phyloP scores from a whole-genome alignment of 2,888 invertebrate species.

The Cheilosia impressa region DNA sequence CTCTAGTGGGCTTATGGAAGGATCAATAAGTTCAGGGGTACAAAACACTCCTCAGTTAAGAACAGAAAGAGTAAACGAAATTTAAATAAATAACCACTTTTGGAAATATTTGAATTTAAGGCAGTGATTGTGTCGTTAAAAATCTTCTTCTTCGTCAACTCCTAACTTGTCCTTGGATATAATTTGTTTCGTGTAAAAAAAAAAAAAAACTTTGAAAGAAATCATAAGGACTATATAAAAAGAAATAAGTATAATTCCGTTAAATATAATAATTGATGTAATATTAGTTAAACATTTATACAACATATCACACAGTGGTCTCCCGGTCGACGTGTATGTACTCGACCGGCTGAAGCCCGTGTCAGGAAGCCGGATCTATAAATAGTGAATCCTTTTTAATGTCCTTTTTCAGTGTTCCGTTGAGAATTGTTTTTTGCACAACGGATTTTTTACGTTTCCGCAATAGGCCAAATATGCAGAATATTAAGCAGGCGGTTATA shows the following conservation, averaged over 20 bases:
- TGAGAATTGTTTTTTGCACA: conserved; percentile 84
- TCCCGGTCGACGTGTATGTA: conserved; percentile 96
- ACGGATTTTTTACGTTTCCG: conserved; percentile 85
- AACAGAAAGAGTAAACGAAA: not conserved
- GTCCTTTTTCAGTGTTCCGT: conserved; percentile 87
- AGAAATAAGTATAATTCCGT: conserved; percentile 50
- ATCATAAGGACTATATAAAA: conserved; percentile 4
- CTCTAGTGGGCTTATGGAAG: conserved; percentile 49
- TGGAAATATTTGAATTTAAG: conserved; percentile 77
- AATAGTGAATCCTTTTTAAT: conserved; percentile 83
- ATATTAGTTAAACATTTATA: conserved; percentile 74
- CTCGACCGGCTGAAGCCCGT: conserved; percentile 94
- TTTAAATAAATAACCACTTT: conserved; percentile 48
- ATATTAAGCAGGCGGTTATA: conserved; percentile 85
- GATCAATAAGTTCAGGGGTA: conserved; percentile 56
- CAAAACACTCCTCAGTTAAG: conserved; percentile 39
- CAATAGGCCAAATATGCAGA: conserved; percentile 86
- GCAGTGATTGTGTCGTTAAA: conserved; percentile 80
- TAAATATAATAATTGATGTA: conserved; percentile 68
- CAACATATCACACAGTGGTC: conserved; percentile 92
- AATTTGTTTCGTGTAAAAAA: conserved; percentile 8
- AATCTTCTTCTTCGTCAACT: conserved; percentile 61
- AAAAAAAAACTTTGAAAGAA: conserved; percentile 29
- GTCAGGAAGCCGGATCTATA: conserved; percentile 90
- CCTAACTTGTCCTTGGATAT: conserved; percentile 64